phyloP scores from a whole-genome alignment of 1,140 invertebrate genomes.

The Dreissena polymorpha region DNA sequence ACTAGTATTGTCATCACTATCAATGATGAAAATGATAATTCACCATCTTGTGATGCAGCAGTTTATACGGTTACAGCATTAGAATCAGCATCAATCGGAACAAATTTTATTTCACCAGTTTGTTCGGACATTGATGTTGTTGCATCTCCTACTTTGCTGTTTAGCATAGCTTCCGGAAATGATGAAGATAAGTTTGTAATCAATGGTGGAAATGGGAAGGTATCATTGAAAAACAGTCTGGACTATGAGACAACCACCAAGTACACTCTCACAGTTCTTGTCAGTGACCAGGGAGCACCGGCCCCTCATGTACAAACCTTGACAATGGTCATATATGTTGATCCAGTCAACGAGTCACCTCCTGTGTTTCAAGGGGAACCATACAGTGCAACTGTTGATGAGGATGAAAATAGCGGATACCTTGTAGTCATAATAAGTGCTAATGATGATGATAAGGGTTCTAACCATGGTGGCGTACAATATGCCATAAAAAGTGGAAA shows the following conservation, averaged over 20 bases:
- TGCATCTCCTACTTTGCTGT: constrained; percentile 37
- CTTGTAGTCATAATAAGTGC: constrained; percentile 57
- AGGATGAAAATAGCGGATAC: constrained; percentile 20
- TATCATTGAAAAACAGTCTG: constrained; percentile 38
- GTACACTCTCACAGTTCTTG: constrained; percentile 46
- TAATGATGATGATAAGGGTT: constrained; percentile 61
- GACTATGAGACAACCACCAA: constrained; percentile 55
- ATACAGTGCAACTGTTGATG: constrained; percentile 45
- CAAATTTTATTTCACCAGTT: constrained; percentile 10
- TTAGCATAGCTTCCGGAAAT: constrained; percentile 57
- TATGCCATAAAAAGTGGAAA: constrained; percentile 61
- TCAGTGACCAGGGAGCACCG: constrained; percentile 46
- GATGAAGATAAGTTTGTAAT: constrained; percentile 49
- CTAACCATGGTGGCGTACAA: constrained; percentile 55
- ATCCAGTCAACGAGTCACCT: constrained; percentile 58
- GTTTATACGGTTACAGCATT: constrained; percentile 58
- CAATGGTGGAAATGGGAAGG: constrained; percentile 27
- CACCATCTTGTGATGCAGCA: constrained; percentile 55
- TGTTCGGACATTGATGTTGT: constrained; percentile 45
- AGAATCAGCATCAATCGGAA: constrained; percentile 59
- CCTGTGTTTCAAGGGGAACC: constrained; percentile 55
- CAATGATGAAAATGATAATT: constrained; percentile 61
- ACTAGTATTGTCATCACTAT: constrained; percentile 55
- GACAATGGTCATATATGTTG: constrained; percentile 45
- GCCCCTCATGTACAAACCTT: constrained; percentile 9